Evolutionary conservation across 2,113 vertebrate genomes (phyloP).

Genomic region (Romanogobio albipinnatus): DNA sequence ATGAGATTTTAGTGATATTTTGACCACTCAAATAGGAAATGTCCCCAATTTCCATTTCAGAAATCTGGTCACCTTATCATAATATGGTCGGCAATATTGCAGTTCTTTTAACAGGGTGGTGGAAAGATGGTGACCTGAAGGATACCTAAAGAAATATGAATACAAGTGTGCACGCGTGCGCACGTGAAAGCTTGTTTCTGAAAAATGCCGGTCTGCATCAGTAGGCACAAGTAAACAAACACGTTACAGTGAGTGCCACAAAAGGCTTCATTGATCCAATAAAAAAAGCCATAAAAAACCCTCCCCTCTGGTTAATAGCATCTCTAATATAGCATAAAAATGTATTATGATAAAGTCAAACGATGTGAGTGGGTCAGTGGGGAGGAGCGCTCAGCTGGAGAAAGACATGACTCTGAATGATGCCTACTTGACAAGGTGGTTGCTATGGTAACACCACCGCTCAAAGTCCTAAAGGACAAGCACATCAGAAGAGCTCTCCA

Average conservation of each 20-base stretch:
- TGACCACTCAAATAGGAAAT: no score
- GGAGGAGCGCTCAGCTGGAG: constrained; percentile 43
- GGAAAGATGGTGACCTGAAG: background rate
- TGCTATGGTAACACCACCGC: constrained; percentile 57
- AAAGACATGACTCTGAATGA: constrained; percentile 33
- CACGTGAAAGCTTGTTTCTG: background rate
- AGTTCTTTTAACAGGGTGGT: background rate
- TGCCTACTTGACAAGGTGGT: constrained; percentile 58
- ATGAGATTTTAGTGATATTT: no score
- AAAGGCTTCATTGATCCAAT: background rate
- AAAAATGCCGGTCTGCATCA: background rate
- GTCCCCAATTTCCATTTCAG: no score
- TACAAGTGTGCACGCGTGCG: background rate
- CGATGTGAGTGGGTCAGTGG: constrained; percentile 33
- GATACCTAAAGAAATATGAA: background rate
- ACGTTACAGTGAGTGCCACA: background rate
- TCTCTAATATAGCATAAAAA: constrained; percentile 38
- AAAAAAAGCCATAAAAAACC: constrained; percentile 35
- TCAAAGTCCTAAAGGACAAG: constrained; percentile 59
- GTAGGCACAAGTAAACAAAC: constrained; percentile 31
- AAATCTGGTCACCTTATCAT: background rate
- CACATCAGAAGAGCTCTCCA: constrained; percentile 60
- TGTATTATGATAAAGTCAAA: constrained; percentile 44
- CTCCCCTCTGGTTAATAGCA: constrained; percentile 36
- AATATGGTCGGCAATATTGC: background rate